A percentile compares a stretch with the other conserved stretches of the same genome.
phyloP scores from a whole-genome alignment of 1,140 invertebrate genomes.

The Drosophila nigromelanica region DNA sequence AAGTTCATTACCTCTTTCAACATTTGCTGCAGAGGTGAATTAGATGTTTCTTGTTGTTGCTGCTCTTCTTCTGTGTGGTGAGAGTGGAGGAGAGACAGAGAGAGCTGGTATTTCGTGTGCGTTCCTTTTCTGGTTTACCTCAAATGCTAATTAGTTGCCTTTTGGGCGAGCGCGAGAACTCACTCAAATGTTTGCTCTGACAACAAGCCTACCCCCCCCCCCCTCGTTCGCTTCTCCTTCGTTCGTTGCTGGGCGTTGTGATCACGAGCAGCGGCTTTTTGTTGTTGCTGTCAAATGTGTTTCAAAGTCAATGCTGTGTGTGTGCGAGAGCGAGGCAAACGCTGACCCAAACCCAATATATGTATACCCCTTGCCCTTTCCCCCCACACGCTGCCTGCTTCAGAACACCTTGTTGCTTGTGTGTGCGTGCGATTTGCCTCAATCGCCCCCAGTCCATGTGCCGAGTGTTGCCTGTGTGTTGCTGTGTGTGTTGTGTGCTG shows the following conservation, averaged over 20 bases:
- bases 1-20: slow-evolving; percentile 71
- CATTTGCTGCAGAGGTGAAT: slow-evolving; percentile 55
- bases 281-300: slow-evolving; percentile 65
- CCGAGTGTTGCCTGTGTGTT: slow-evolving; percentile 14
- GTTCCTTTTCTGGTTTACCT: slow-evolving; percentile 31
- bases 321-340: slow-evolving; percentile 39
- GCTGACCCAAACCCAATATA: slow-evolving; percentile 34
- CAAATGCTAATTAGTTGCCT: slow-evolving; percentile 43
- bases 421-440: slow-evolving; percentile 28
- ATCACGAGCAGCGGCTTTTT: slow-evolving; percentile 35
- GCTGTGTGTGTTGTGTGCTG: slow-evolving; percentile 15
- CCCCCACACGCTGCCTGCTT: too few species aligned
- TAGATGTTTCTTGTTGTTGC: slow-evolving; percentile 52
- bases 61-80: slow-evolving; percentile 3
- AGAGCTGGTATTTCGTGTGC: slow-evolving; percentile 11
- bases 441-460: slow-evolving; percentile 12
- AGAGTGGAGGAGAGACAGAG: slow-evolving; percentile 4
- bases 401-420: slow-evolving; percentile 20
- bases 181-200: slow-evolving; percentile 48
- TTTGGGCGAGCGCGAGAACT: slow-evolving; percentile 27
- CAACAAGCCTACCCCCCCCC: slow-evolving; percentile 19
- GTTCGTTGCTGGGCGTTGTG: slow-evolving; percentile 26
- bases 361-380: too few species aligned
- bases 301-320: slow-evolving; percentile 71
- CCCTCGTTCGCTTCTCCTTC: background rate